Percentiles rank a stretch among this genome's conserved stretches.
Evolutionary conservation across 2,797 vertebrate species (phyloP).

Genomic region (Cynodonichthys magdalenae): DNA sequence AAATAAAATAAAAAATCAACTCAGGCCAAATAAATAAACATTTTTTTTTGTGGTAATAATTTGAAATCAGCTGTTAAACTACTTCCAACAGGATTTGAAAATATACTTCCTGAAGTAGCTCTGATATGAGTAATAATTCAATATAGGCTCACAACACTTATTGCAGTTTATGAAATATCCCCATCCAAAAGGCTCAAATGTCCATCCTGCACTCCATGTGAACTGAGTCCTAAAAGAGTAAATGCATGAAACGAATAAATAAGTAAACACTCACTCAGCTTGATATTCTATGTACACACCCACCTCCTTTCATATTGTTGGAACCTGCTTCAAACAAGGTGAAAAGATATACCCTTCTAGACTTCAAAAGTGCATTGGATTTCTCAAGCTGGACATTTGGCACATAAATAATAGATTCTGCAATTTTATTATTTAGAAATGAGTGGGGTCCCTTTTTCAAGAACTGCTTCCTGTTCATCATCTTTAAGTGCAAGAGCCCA

Average conservation of each 20-base stretch:
- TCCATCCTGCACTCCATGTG: conserved; percentile 62
- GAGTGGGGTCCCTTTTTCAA: conserved; percentile 53
- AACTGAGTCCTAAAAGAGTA: conserved; percentile 65
- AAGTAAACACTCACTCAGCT: conserved; percentile 73
- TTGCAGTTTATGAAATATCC: conserved; percentile 60
- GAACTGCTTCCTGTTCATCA: conserved; percentile 42
- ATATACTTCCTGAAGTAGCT: conserved; percentile 18
- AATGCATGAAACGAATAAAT: conserved; percentile 76
- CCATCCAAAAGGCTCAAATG: conserved; percentile 61
- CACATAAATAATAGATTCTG: conserved; percentile 73
- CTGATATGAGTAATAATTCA: conserved; percentile 25
- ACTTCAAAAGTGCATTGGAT: conserved; percentile 78
- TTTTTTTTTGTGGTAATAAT: conserved; percentile 18
- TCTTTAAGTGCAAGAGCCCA: conserved; percentile 33
- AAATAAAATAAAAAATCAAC: too few species aligned
- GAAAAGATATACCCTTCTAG: conserved; percentile 62
- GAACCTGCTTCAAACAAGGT: conserved; percentile 68
- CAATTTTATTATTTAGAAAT: conserved; percentile 72
- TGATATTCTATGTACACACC: conserved; percentile 60
- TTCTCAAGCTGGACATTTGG: conserved; percentile 72
- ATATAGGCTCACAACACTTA: conserved; percentile 43
- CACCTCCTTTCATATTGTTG: conserved; percentile 57
- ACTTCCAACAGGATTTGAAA: conserved; percentile 17
- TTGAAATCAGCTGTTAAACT: conserved; percentile 41
- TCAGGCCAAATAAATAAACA: too few species aligned